Base-by-base conservation (phyloP, 2,797 vertebrate species). In the Rhinella marina region DNA sequence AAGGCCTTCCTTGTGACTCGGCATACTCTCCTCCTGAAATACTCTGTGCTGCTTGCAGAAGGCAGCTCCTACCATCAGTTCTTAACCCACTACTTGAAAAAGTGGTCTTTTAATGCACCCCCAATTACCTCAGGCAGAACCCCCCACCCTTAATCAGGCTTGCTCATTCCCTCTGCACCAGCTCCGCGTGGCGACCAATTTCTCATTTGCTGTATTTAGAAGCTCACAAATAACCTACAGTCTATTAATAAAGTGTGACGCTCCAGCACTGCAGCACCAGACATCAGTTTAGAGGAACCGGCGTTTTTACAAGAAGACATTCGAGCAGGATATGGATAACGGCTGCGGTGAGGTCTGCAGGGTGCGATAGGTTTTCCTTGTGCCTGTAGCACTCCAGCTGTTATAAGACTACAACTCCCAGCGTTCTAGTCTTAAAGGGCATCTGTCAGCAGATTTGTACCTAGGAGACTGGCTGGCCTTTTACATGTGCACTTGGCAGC, bases 241-340 rank as follows among this genome's bases (percentile, higher is more conserved):
- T 19, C 61, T 87, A 87, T 66, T 66, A 77, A 84, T 83, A 87
- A 82, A 11, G 70, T 0, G 80, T 66, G 32, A 75, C 57, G 23
- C 52, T 17, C 14, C 76, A 14, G n/a, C 1, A 21, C 32, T 19
- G 2, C 70, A 29, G n/a, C 75, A 56, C 13, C n/a, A 52, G 52
- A 16, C 57, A 25, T 27, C 25, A 27, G 6, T 10, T 41, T 59
- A 50, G 19, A 82, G 59, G 27, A 50, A 50, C 61, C 41, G 25
- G n/a, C 25, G 27, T 27, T 68, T 68, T 68, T 16, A 68, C 10
- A 68, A 68, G 64, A 4, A 1, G 23, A 64, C 23, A 10, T 32
- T 32, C 62, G 2, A 27, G 17, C n/a, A 48, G 32, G 32, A 48
- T 73, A 73, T 73, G 2, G 32, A 70, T 70, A 27, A 17, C 1